Evolutionary conservation across 2,113 vertebrate genomes (phyloP), one percentile per base, ranked within the genome.

Genomic region (Barbus barbus): DNA sequence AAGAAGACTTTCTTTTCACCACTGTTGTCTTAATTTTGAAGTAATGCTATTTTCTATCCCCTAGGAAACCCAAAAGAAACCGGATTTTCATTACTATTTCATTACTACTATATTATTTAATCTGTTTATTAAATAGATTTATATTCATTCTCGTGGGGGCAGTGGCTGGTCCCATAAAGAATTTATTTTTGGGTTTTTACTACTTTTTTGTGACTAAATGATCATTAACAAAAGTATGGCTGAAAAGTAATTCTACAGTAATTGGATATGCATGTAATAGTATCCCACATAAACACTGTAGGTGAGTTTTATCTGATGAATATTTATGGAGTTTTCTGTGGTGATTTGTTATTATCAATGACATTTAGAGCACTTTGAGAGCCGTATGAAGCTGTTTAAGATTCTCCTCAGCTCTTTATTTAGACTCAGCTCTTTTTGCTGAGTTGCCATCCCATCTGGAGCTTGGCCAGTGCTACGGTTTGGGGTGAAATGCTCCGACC

Each of bases 391-490:
- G 75, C 75, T 61, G 36, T 61, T 78, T 61, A 78, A 78, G 53
- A 78, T 78, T 78, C 77, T 78, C 36, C 14, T 78, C 36, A 41
- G 14, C 56, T 78, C 56, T 61, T n/a, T 26, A 5, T 14, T 38
- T 78, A 20, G 76, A 13, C 56, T 61, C 33, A 41, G 56, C 36
- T 13, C 38, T 38, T 79, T 63, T 44, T 44, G 77, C 77, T 44
- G 77, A 79, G n/a, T 63, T 79, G 77, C 56, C 36, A 61, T 61
- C 56, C 14, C 56, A 5, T 79, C 56, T 79, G 77, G 77, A 78
- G n/a, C 36, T 41, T 6, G 8, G 36, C 77, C 77, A 79, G n/a
- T 44, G 36, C n/a, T 79, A 79, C 36, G 26, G 77, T 79, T 79
- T 60, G 11, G n/a, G n/a, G 38, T 61, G 33, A 60, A 58, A 78